A percentile compares a stretch with the other conserved stretches of the same genome.
Conservation (phyloP, 2,113 vertebrate species). For the Colaptes auratus region DNA sequence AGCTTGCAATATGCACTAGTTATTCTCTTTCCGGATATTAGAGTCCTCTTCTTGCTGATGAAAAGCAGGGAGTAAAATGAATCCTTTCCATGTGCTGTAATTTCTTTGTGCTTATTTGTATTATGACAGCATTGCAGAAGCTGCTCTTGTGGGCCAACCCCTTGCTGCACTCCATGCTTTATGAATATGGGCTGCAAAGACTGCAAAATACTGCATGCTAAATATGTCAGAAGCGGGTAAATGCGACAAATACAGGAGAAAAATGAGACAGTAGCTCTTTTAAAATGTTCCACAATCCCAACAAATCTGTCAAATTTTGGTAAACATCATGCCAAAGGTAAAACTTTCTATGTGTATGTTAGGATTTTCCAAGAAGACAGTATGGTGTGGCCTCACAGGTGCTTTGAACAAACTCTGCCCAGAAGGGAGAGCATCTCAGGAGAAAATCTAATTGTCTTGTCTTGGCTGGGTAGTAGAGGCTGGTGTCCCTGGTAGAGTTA, state of each 20-base stretch:
- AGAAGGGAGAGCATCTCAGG: background rate
- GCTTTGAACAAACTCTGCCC: background rate
- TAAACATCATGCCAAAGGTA: background rate
- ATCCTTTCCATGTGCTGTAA: background rate
- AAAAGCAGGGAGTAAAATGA: background rate
- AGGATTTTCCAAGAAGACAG: background rate
- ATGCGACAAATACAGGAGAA: background rate
- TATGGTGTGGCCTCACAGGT: background rate
- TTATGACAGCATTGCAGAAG: background rate
- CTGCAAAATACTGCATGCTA: background rate
- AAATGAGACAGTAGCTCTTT: background rate
- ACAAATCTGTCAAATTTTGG: background rate
- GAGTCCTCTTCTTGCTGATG: background rate
- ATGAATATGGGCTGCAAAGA: background rate
- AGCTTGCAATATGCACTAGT: background rate
- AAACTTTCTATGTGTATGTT: background rate
- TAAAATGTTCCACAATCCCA: background rate
- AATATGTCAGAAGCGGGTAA: background rate
- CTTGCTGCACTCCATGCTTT: fast-evolving
- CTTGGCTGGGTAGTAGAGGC: background rate
- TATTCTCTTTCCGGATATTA: background rate
- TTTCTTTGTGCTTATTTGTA: background rate
- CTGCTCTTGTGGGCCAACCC: background rate
- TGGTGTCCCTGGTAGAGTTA: background rate
- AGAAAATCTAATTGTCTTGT: conserved; percentile 3